A percentile compares a stretch with the other conserved stretches of the same genome.
Evolutionary conservation across 2,888 invertebrate genomes (phyloP).

Genomic region (Rambutsinella grinnellia): DNA sequence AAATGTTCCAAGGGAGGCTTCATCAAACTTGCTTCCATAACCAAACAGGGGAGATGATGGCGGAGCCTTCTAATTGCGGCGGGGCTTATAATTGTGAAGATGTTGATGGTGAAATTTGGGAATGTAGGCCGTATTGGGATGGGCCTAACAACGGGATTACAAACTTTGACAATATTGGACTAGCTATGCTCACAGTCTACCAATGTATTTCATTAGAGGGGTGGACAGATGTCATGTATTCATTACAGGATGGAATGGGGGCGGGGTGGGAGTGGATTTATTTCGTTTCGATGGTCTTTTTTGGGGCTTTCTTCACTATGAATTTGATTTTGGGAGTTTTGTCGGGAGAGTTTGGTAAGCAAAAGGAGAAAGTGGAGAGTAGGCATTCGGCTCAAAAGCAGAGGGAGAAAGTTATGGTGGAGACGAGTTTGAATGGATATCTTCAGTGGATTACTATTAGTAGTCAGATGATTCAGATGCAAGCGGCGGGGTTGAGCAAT

Average conservation of each 20-base stretch:
- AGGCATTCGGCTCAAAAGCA: constrained; percentile 99
- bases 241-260: constrained; percentile 97
- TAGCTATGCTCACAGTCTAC: constrained; percentile 99
- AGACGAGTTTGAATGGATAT: constrained; percentile 97
- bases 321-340: constrained; percentile 99
- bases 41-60: constrained; percentile 86
- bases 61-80: constrained; percentile 90
- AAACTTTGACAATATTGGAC: constrained; percentile 98
- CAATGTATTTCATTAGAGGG: constrained; percentile 99
- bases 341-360: constrained; percentile 99
- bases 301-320: constrained; percentile 99
- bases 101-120: constrained; percentile 71
- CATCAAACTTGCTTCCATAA: constrained; percentile 93
- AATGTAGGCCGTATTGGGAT: constrained; percentile 78
- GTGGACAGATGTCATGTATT: constrained; percentile 97
- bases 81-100: constrained; percentile 74
- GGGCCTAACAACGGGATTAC: constrained; percentile 97
- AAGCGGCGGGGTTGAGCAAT: too few species aligned
- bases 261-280: constrained; percentile 99
- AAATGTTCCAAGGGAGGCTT: constrained; percentile 97
- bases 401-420: constrained; percentile 97
- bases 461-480: too few species aligned
- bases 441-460: constrained; percentile 99
- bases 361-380: constrained; percentile 99
- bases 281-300: constrained; percentile 98